Conservation (phyloP, 2,888 invertebrate genomes). For the Boloria selene region DNA sequence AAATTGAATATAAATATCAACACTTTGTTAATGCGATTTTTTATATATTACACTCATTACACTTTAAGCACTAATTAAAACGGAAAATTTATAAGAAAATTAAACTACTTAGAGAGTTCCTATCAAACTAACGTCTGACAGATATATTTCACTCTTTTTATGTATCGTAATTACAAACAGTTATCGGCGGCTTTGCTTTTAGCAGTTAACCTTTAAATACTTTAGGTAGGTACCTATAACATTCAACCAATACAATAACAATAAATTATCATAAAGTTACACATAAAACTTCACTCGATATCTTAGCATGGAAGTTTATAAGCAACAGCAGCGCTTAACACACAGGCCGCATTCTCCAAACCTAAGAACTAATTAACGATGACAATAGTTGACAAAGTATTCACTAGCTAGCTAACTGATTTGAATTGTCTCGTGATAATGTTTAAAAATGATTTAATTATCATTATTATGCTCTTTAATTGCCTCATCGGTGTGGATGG, state of each 20-base stretch:
- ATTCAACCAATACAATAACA: conserved; percentile 15
- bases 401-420: background rate
- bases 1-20: too few relatives aligned
- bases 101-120: conserved; percentile 14
- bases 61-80: conserved; percentile 2
- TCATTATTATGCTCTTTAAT: too few relatives aligned
- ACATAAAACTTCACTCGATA: conserved; percentile 17
- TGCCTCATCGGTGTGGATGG: too few relatives aligned
- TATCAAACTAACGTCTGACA: conserved; percentile 15
- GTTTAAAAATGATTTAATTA: background rate
- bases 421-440: background rate
- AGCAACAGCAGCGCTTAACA: conserved; percentile 43
- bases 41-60: too few relatives aligned
- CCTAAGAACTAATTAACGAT: background rate
- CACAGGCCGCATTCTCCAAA: conserved; percentile 38
- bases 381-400: background rate
- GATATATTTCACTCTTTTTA: conserved; percentile 18
- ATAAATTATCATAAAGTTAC: conserved; percentile 23
- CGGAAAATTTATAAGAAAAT: conserved; percentile 13
- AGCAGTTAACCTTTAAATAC: conserved; percentile 21
- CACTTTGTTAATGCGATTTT: too few relatives aligned
- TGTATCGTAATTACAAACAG: conserved; percentile 16
- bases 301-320: conserved; percentile 27
- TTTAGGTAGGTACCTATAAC: conserved; percentile 8
- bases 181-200: conserved; percentile 20